These are phyloP conservation scores for Rhorus exstirpatorius DNA, from an alignment of 2,888 invertebrate genomes.

Conservation along the genomic window DNA sequence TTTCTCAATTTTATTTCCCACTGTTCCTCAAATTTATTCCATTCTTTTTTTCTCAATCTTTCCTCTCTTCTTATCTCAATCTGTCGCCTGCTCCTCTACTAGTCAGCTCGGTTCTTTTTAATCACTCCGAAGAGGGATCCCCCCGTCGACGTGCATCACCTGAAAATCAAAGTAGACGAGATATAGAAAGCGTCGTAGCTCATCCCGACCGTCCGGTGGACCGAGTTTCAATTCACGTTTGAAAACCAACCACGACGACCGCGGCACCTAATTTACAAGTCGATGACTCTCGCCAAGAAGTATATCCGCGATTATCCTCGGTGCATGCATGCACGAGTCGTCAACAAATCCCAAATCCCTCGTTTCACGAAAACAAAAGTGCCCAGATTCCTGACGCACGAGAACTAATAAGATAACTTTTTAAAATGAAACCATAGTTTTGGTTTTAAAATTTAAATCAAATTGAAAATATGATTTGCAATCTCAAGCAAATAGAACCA, in stretches of 20 bases:
- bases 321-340: constrained; percentile 24
- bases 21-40: constrained; percentile 37
- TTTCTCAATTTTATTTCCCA: constrained; percentile 70
- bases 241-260: constrained; percentile 12
- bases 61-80: constrained; percentile 24
- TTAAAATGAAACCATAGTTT: neutral
- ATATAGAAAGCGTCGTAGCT: constrained; percentile 10
- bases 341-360: neutral
- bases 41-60: constrained; percentile 38
- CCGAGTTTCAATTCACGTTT: constrained; percentile 41
- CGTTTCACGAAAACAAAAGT: constrained; percentile 1
- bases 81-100: constrained; percentile 16
- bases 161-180: constrained; percentile 44
- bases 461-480: neutral
- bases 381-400: neutral
- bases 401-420: constrained; percentile 26
- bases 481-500: neutral
- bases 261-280: constrained; percentile 65
- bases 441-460: constrained; percentile 13
- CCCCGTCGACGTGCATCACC: constrained; percentile 42
- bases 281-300: constrained; percentile 59
- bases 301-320: constrained; percentile 38
- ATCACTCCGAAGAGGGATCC: constrained; percentile 50
- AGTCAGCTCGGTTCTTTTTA: constrained; percentile 56
- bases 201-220: neutral